A percentile compares a stretch with the other conserved stretches of the same genome.
Conservation (phyloP, 2,888 invertebrate species). For the Macrosoma leucophasiata region DNA sequence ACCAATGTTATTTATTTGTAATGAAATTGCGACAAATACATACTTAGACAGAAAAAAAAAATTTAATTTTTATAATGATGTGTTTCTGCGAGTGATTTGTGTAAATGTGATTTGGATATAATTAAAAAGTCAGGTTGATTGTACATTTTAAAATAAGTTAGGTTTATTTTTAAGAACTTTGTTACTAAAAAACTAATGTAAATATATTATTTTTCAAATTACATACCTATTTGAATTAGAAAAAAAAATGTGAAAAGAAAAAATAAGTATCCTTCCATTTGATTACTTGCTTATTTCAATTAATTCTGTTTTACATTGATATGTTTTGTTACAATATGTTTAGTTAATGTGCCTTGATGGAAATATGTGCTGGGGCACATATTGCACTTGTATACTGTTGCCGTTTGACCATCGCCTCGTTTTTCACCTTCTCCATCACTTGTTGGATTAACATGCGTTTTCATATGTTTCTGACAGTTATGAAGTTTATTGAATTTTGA, state of each 20-base stretch:
- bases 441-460: constrained; percentile 36
- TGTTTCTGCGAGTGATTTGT: too few relatives aligned
- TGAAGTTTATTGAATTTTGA: constrained; percentile 41
- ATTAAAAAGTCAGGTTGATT: too few relatives aligned
- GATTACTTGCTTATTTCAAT: constrained; percentile 9
- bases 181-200: too few relatives aligned
- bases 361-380: constrained; percentile 54
- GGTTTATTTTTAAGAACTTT: too few relatives aligned
- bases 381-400: constrained; percentile 45
- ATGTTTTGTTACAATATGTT: constrained; percentile 57
- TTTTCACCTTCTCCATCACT: constrained; percentile 13
- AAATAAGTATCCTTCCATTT: too few relatives aligned
- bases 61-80: too few relatives aligned
- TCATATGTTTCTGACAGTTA: constrained; percentile 47
- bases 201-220: constrained; percentile 2
- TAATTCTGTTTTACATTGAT: constrained; percentile 35
- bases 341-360: constrained; percentile 50
- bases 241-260: too few relatives aligned
- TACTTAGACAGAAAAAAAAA: too few relatives aligned
- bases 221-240: background rate
- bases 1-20: too few relatives aligned
- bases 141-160: too few relatives aligned
- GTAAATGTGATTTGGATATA: too few relatives aligned
- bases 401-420: constrained; percentile 9
- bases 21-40: too few relatives aligned